Evolutionary conservation across 2,797 vertebrate genomes (phyloP).

Genomic region (Xenops minutus): DNA sequence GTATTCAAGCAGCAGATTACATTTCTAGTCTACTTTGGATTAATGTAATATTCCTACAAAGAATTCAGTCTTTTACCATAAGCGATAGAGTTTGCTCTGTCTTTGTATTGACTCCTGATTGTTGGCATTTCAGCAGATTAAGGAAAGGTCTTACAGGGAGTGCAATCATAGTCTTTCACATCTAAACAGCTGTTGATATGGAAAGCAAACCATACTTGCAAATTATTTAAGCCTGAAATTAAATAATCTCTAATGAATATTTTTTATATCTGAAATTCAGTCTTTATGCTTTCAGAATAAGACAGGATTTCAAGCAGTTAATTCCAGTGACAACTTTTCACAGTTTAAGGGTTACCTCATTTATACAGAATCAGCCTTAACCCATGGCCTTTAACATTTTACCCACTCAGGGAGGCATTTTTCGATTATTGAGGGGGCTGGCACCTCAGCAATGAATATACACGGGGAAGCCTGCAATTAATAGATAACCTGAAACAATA

Average conservation of each 20-base stretch:
- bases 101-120: not conserved
- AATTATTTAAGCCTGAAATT: conserved; percentile 16
- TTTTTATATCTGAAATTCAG: not conserved
- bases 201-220: not conserved
- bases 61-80: not conserved
- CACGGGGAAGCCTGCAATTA: conserved; percentile 74
- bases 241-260: not conserved
- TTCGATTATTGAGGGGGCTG: conserved; percentile 32
- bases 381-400: conserved; percentile 71
- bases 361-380: conserved; percentile 64
- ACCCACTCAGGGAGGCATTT: conserved; percentile 2
- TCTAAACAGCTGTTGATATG: not conserved
- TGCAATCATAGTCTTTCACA: not conserved
- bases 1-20: not conserved
- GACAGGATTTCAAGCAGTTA: conserved; percentile 22
- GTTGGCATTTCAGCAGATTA: not conserved
- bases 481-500: conserved; percentile 87
- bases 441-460: conserved; percentile 52
- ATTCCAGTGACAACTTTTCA: conserved; percentile 36
- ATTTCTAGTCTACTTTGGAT: not conserved
- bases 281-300: not conserved
- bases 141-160: not conserved
- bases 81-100: not conserved
- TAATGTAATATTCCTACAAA: not conserved
- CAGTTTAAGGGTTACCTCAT: not conserved